These are phyloP conservation scores for Xerus inauris DNA, from an alignment of 2,113 vertebrate genomes.

Conservation along the genomic window DNA sequence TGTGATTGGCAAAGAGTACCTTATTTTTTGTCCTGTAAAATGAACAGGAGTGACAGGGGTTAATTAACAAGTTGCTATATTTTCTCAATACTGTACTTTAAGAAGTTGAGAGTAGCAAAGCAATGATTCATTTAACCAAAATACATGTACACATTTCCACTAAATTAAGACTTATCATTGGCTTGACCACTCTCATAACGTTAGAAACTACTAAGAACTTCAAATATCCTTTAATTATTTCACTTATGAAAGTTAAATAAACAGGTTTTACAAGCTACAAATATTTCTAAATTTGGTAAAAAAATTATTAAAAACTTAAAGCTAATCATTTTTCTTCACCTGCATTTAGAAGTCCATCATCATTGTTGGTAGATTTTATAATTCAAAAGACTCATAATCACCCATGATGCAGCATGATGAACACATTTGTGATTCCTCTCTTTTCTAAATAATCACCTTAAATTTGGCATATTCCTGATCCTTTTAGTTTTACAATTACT, in stretches of 20 bases:
- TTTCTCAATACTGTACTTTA: not conserved
- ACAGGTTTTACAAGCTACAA: not conserved
- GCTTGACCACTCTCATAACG: not conserved
- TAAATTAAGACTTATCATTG: not conserved
- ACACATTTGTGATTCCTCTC: slow-evolving; percentile 45
- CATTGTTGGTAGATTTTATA: slow-evolving; percentile 77
- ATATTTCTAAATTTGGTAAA: not conserved
- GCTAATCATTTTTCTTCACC: slow-evolving; percentile 74
- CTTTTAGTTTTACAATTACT: slow-evolving; percentile 21
- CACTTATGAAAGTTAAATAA: slow-evolving; percentile 30
- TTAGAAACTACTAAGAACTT: slow-evolving; percentile 19
- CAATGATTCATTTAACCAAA: not conserved
- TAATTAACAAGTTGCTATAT: slow-evolving; percentile 44
- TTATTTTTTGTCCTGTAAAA: slow-evolving; percentile 42
- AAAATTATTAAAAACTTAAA: slow-evolving; percentile 77
- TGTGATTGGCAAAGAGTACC: slow-evolving; percentile 12
- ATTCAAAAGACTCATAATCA: slow-evolving; percentile 75
- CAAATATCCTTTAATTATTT: not conserved
- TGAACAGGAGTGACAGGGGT: slow-evolving; percentile 36
- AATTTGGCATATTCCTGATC: not conserved
- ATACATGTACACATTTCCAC: not conserved
- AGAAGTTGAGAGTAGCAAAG: not conserved
- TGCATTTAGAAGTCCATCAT: slow-evolving; percentile 67
- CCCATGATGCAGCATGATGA: slow-evolving; percentile 55
- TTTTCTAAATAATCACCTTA: slow-evolving; percentile 50